phyloP scores from a whole-genome alignment of 2,113 vertebrate species.

The Austrofundulus limnaeus region DNA sequence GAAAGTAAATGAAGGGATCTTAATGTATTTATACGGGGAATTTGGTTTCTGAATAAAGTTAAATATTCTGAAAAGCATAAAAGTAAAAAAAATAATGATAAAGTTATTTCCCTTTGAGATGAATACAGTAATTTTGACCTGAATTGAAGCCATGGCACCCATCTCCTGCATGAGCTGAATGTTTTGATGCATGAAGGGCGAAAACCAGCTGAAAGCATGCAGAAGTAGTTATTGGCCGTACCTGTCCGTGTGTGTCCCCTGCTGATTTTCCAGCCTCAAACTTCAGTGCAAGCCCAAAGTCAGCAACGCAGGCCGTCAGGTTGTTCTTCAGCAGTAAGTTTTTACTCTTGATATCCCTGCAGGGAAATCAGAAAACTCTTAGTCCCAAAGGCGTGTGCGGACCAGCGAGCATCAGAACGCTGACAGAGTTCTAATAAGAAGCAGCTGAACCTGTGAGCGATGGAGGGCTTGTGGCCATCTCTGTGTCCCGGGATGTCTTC shows the following conservation, averaged over 20 bases:
- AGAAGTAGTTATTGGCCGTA: conserved; percentile 12
- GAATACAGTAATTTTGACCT: too few species aligned
- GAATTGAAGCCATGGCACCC: too few species aligned
- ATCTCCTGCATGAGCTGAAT: too few species aligned
- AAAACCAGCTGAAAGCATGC: too few species aligned
- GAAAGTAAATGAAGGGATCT: too few species aligned
- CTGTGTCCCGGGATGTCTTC: conserved; percentile 96
- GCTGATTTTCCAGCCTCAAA: conserved; percentile 97
- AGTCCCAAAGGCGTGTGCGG: neutral
- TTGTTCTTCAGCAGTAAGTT: conserved; percentile 95
- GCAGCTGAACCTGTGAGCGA: conserved; percentile 88
- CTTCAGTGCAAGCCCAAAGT: conserved; percentile 95
- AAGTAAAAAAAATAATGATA: too few species aligned
- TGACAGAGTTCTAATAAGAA: fast-evolving
- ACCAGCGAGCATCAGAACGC: neutral
- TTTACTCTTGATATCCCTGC: conserved; percentile 98
- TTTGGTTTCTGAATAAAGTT: too few species aligned
- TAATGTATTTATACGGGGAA: too few species aligned
- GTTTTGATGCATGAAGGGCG: too few species aligned
- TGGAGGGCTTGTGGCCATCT: conserved; percentile 95
- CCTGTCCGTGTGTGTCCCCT: conserved; percentile 97
- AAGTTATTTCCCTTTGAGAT: too few species aligned
- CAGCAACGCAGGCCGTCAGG: conserved; percentile 92
- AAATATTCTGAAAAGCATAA: too few species aligned
- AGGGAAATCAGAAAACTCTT: neutral